Conservation (phyloP, 2,888 invertebrate genomes). For the Eledona agricola region DNA sequence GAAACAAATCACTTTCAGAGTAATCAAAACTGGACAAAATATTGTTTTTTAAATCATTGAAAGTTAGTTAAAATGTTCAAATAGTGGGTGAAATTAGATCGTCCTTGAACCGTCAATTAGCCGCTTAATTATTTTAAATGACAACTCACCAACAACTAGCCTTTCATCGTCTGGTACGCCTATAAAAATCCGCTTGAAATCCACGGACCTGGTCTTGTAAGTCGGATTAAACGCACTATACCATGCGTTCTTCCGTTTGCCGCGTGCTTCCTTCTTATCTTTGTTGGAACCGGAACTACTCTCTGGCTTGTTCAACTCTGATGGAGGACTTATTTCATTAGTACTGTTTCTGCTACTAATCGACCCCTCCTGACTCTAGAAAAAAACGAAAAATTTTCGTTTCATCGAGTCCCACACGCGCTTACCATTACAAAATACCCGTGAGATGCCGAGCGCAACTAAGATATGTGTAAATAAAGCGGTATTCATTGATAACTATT, state of each 20-base stretch:
- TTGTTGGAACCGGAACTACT: slow-evolving; percentile 48
- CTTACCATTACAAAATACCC: slow-evolving; percentile 7
- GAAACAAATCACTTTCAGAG: too few relatives aligned
- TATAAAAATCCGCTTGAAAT: slow-evolving; percentile 92
- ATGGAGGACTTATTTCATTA: slow-evolving; percentile 45
- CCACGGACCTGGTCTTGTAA: slow-evolving; percentile 92
- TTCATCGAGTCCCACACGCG: neutral
- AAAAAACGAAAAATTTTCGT: slow-evolving; percentile 17
- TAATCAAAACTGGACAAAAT: too few relatives aligned
- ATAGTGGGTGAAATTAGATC: too few relatives aligned
- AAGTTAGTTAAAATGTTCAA: too few relatives aligned
- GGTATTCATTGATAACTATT: slow-evolving; percentile 2
- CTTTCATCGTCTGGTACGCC: slow-evolving; percentile 91
- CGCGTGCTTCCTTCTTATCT: slow-evolving; percentile 59
- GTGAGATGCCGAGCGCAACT: neutral
- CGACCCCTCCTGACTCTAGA: slow-evolving; percentile 51
- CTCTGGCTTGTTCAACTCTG: slow-evolving; percentile 50
- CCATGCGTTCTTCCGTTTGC: slow-evolving; percentile 84
- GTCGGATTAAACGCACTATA: slow-evolving; percentile 88
- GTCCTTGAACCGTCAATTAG: neutral
- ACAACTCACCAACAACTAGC: slow-evolving; percentile 85
- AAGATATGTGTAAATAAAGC: neutral
- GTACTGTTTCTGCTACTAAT: slow-evolving; percentile 47
- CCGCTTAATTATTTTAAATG: slow-evolving; percentile 13
- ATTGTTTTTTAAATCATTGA: too few relatives aligned